Evolutionary conservation across 2,888 invertebrate species (phyloP).

Genomic region (Hyalella azteca): DNA sequence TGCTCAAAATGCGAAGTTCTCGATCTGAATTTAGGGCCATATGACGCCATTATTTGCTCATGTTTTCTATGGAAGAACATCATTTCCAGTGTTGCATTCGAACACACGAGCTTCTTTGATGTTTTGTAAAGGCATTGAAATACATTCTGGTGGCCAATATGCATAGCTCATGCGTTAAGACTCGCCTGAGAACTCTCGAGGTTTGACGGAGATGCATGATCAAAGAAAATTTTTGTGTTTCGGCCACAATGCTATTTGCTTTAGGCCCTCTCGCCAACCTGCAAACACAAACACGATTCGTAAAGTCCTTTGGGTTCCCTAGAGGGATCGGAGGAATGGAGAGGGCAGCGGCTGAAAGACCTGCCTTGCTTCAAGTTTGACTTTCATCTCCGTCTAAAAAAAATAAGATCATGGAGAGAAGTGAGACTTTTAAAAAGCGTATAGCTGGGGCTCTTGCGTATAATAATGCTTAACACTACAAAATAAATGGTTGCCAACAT

Average conservation of each 20-base stretch:
- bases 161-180: not conserved
- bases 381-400: no score
- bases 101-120: slow-evolving; percentile 19
- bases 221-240: slow-evolving; percentile 10
- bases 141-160: not conserved
- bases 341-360: not conserved
- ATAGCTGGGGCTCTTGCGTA: no score
- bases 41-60: not conserved
- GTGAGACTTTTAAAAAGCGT: no score
- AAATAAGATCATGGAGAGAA: no score
- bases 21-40: no score
- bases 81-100: not conserved
- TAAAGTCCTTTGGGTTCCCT: slow-evolving; percentile 13
- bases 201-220: not conserved
- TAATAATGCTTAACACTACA: no score
- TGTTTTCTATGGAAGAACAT: not conserved
- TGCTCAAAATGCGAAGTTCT: no score
- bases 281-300: slow-evolving; percentile 30
- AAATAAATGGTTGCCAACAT: no score
- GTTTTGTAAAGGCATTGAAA: not conserved
- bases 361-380: no score
- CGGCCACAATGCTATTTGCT: slow-evolving; percentile 25
- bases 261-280: not conserved
- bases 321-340: not conserved
- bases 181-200: not conserved